Evolutionary conservation across 1,140 invertebrate genomes (phyloP).

Genomic region (Formica selysi): DNA sequence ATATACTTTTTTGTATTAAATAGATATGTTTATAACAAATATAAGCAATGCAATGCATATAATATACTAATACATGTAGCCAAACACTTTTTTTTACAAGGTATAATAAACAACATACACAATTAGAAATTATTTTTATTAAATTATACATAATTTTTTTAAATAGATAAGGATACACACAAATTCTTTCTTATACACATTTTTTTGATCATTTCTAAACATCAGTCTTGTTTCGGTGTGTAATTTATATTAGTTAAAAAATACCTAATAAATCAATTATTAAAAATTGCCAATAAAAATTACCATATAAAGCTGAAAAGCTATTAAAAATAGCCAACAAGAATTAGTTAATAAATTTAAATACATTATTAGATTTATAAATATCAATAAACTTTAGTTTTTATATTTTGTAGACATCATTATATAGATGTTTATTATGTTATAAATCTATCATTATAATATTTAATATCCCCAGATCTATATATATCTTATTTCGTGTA

Average conservation of each 20-base stretch:
- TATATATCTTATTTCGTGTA: background rate
- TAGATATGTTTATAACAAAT: no score
- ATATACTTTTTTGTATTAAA: no score
- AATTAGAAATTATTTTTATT: slow-evolving; percentile 32
- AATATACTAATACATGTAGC: no score
- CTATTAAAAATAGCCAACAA: no score
- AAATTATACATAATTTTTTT: slow-evolving; percentile 60
- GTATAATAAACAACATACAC: background rate
- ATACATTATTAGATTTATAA: background rate
- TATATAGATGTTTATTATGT: no score
- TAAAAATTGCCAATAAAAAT: no score
- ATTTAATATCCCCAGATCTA: slow-evolving; percentile 13
- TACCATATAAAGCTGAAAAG: no score
- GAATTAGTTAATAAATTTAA: slow-evolving; percentile 2
- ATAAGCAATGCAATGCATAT: no score
- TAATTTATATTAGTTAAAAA: background rate
- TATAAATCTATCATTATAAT: background rate
- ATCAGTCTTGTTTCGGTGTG: background rate
- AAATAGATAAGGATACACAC: background rate
- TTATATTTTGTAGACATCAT: background rate
- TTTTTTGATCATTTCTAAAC: background rate
- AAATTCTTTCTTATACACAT: no score
- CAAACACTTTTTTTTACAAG: no score
- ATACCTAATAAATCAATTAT: no score
- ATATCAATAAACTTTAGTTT: background rate